phyloP scores from a whole-genome alignment of 2,113 vertebrate genomes.

The Eulemur macaco region DNA sequence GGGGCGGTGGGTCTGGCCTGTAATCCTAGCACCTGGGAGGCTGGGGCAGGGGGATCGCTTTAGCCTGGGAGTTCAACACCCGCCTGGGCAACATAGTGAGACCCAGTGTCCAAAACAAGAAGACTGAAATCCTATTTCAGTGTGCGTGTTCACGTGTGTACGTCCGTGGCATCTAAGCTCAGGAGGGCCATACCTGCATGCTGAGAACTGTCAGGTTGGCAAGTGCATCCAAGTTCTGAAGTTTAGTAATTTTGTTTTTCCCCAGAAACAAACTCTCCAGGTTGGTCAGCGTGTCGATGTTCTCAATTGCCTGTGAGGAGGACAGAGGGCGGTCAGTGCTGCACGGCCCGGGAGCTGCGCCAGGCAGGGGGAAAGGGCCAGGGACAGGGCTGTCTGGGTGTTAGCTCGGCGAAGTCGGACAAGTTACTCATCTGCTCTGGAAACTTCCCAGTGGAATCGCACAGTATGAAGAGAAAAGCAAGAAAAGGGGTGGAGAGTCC shows the following conservation, averaged over 20 bases:
- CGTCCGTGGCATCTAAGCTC: no score
- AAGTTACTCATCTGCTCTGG: not conserved
- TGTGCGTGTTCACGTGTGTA: accelerated
- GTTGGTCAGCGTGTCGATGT: conserved; percentile 89
- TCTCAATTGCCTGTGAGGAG: conserved; percentile 91
- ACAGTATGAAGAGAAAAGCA: not conserved
- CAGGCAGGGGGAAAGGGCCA: not conserved
- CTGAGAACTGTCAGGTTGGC: conserved; percentile 95
- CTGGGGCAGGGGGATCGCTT: not conserved
- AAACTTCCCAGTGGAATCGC: not conserved
- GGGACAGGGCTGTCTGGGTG: accelerated
- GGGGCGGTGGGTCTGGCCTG: not conserved
- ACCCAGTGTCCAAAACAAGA: not conserved
- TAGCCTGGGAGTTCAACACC: not conserved
- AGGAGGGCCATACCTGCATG: conserved; percentile 90
- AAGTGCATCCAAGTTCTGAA: conserved; percentile 95
- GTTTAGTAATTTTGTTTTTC: conserved; percentile 98
- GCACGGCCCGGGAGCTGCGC: not conserved
- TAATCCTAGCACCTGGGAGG: not conserved
- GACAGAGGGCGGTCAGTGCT: not conserved
- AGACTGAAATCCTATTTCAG: no score
- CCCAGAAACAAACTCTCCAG: conserved; percentile 97
- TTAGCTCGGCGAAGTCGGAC: accelerated
- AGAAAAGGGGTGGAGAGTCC: no score
- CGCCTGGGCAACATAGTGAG: not conserved